These are phyloP conservation scores for Aspidiotus rigidus DNA, from an alignment of 2,888 invertebrate genomes.

Conservation along the genomic window DNA sequence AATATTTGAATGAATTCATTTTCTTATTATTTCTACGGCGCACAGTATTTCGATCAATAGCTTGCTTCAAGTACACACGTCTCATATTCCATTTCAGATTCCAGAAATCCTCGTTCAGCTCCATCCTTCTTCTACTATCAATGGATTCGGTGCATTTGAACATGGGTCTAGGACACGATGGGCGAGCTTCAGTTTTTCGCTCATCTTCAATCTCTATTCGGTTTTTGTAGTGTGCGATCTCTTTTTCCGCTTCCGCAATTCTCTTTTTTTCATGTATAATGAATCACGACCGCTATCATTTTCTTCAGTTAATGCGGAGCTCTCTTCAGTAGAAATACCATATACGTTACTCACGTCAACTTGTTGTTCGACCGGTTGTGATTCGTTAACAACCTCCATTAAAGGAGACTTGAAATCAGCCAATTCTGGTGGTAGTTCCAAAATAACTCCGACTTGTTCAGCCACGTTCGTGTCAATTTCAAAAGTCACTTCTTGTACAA, in stretches of 20 bases:
- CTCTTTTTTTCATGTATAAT: background rate
- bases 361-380: no score
- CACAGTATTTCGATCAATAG: background rate
- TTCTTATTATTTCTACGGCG: background rate
- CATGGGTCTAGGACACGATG: background rate
- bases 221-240: background rate
- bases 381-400: no score
- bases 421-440: no score
- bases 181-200: background rate
- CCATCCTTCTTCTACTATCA: background rate
- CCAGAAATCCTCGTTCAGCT: background rate
- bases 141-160: background rate
- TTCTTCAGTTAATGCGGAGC: background rate
- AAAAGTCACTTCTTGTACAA: no score
- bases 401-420: no score
- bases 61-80: background rate
- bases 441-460: no score
- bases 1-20: background rate
- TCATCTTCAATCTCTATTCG: background rate
- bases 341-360: background rate
- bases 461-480: no score
- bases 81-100: background rate
- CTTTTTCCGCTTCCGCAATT: slow-evolving; percentile 1
- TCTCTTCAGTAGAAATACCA: background rate
- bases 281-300: background rate